phyloP scores from a whole-genome alignment of 2,113 vertebrate species.

The Gallinago paraguaiae region DNA sequence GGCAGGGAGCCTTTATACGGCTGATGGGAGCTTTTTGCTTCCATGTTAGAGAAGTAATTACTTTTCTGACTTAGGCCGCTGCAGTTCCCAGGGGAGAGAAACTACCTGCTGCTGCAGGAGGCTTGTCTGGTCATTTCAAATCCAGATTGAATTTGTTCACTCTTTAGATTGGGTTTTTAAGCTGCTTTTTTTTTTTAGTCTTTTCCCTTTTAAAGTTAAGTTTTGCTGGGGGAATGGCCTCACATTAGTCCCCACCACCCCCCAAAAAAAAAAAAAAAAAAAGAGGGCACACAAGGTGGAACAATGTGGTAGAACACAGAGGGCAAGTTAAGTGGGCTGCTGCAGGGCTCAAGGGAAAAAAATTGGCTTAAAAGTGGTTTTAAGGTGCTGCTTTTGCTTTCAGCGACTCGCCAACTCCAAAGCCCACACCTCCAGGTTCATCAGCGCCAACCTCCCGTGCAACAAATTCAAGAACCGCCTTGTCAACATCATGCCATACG shows the following conservation, averaged over 20 bases:
- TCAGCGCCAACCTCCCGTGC: constrained; percentile 98
- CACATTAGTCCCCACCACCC: rapidly evolving
- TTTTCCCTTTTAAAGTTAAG: not conserved
- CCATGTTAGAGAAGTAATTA: not conserved
- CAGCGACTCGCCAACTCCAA: constrained; percentile 98
- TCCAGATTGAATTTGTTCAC: not conserved
- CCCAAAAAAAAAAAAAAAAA: not conserved
- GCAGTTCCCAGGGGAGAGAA: not conserved
- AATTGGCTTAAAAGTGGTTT: not conserved
- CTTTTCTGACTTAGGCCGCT: not conserved
- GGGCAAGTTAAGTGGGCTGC: not conserved
- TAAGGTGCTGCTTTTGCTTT: not conserved
- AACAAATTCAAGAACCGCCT: constrained; percentile 99
- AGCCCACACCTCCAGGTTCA: constrained; percentile 96
- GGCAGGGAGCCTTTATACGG: not conserved
- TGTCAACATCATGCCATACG: constrained; percentile 99
- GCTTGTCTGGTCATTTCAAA: not conserved
- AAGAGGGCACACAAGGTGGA: not conserved
- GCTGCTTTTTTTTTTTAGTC: no score
- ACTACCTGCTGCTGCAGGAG: not conserved
- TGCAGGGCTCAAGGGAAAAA: rapidly evolving
- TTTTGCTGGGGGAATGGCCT: not conserved
- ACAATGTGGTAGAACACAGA: rapidly evolving
- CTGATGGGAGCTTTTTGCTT: not conserved
- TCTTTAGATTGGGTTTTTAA: not conserved